Conservation (phyloP, 1,140 invertebrate species). For the Grapholita molesta region DNA sequence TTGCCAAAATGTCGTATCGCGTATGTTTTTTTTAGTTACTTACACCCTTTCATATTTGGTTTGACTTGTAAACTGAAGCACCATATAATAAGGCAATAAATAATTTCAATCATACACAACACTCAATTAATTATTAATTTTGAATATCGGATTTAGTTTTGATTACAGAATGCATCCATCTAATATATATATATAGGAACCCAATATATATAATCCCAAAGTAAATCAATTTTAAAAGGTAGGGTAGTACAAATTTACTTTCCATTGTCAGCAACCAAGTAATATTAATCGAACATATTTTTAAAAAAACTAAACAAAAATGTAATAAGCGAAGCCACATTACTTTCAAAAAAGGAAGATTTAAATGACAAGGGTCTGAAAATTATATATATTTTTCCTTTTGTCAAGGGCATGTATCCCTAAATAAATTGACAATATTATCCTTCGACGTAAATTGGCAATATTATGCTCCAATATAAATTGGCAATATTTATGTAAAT, state of each 20-base stretch:
- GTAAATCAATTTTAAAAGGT: too few relatives aligned
- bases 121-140: too few relatives aligned
- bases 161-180: too few relatives aligned
- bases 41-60: background rate
- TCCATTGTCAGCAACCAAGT: background rate
- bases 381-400: background rate
- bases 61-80: background rate
- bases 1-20: background rate
- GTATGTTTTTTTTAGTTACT: background rate
- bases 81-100: background rate
- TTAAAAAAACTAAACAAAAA: background rate
- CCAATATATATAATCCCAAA: too few relatives aligned
- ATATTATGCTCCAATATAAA: constrained; percentile 9
- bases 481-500: constrained; percentile 17
- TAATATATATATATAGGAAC: too few relatives aligned
- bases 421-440: constrained; percentile 10
- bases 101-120: background rate
- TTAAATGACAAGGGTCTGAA: background rate
- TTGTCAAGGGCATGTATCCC: background rate
- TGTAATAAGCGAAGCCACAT: background rate
- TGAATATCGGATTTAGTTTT: too few relatives aligned
- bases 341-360: background rate
- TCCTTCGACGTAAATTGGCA: background rate
- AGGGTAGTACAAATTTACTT: too few relatives aligned
- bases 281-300: background rate